Percentiles rank a stretch among this genome's conserved stretches.
phyloP scores from a whole-genome alignment of 2,888 invertebrate species.

The Oscheius sp. region DNA sequence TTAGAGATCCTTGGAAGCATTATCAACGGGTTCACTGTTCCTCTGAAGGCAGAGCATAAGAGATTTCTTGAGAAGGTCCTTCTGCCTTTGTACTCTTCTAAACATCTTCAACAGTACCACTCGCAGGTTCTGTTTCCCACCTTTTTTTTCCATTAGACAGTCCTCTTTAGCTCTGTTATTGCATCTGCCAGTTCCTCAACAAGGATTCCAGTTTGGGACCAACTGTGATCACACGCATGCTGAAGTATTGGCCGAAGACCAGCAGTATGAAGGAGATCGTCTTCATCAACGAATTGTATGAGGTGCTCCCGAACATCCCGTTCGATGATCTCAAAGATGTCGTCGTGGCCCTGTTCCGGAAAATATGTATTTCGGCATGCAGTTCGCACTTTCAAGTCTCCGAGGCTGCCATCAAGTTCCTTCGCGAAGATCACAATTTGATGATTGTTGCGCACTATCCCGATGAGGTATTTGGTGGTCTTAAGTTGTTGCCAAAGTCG shows the following conservation, averaged over 20 bases:
- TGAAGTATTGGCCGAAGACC: constrained; percentile 27
- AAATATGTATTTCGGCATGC: neutral
- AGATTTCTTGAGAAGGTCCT: constrained; percentile 15
- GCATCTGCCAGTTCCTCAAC: constrained; percentile 27
- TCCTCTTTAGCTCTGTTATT: constrained; percentile 27
- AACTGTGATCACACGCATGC: neutral
- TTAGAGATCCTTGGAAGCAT: constrained; percentile 24
- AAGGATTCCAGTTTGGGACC: constrained; percentile 7
- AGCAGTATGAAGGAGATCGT: constrained; percentile 20
- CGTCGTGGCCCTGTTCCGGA: neutral
- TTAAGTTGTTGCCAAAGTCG: too few relatives aligned
- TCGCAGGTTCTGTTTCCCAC: neutral
- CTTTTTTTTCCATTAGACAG: neutral
- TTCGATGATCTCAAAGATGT: neutral
- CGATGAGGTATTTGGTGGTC: neutral
- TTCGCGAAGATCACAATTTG: neutral
- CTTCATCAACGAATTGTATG: constrained; percentile 3
- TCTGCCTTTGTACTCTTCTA: constrained; percentile 5
- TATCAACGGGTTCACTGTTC: constrained; percentile 21
- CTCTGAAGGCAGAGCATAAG: constrained; percentile 23
- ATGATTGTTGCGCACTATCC: neutral
- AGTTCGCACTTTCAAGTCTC: constrained; percentile 21
- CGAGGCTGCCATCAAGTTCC: constrained; percentile 16
- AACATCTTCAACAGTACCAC: constrained; percentile 13
- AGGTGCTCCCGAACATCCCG: neutral